phyloP scores from a whole-genome alignment of 1,140 invertebrate species.

The Ephestia elutella region DNA sequence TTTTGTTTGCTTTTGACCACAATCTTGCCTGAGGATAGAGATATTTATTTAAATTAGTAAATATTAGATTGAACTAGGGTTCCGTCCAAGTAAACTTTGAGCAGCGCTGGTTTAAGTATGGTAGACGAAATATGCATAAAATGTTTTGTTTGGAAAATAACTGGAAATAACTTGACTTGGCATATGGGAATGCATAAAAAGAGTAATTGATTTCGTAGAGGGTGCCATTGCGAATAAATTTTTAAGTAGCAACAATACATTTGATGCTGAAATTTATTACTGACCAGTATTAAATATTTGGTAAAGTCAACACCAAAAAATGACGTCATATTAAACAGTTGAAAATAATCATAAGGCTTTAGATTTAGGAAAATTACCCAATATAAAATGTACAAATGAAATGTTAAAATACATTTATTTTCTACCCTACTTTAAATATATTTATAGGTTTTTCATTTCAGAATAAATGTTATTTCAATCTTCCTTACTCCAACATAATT shows the following conservation, averaged over 20 bases:
- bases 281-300: not conserved
- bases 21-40: too few relatives aligned
- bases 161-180: not conserved
- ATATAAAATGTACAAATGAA: too few relatives aligned
- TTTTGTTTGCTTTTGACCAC: too few relatives aligned
- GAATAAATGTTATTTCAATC: too few relatives aligned
- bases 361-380: too few relatives aligned
- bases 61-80: too few relatives aligned
- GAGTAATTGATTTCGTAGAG: not conserved
- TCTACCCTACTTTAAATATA: too few relatives aligned
- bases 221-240: not conserved
- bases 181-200: slow-evolving; percentile 3
- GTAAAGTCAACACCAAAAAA: not conserved
- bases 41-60: too few relatives aligned
- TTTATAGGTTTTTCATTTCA: too few relatives aligned
- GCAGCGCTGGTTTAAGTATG: slow-evolving; percentile 40
- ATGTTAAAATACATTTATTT: too few relatives aligned
- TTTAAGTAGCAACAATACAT: not conserved
- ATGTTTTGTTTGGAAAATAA: not conserved
- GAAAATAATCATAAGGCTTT: too few relatives aligned
- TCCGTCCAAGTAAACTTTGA: not conserved
- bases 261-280: slow-evolving; percentile 20
- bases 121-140: not conserved
- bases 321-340: slow-evolving; percentile 10
- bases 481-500: too few relatives aligned